Evolutionary conservation across 2,888 invertebrate species (phyloP).

Genomic region (Amphimallon solstitiale): DNA sequence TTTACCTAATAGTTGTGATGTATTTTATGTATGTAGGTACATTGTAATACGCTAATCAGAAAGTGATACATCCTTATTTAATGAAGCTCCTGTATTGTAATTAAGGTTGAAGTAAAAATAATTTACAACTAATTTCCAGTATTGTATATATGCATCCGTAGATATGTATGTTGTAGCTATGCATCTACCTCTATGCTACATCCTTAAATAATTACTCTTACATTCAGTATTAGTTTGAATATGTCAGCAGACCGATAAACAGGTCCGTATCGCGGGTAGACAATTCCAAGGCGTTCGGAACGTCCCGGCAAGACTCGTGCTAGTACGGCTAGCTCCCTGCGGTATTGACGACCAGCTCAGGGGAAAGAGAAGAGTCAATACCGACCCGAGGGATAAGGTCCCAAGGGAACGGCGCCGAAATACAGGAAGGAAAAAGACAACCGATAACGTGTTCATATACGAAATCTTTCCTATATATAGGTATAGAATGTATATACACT

Average conservation of each 20-base stretch:
- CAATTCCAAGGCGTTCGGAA: slow-evolving; percentile 54
- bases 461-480: slow-evolving; percentile 33
- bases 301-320: slow-evolving; percentile 56
- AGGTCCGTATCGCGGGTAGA: slow-evolving; percentile 57
- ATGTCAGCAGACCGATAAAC: slow-evolving; percentile 55
- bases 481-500: slow-evolving; percentile 6
- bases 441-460: slow-evolving; percentile 51
- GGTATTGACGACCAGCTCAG: slow-evolving; percentile 67
- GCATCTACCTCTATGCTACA: no score
- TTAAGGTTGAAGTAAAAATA: no score
- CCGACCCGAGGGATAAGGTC: slow-evolving; percentile 63
- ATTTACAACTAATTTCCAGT: no score
- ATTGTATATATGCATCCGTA: no score
- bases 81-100: no score
- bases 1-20: no score
- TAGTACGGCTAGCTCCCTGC: slow-evolving; percentile 63
- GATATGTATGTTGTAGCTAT: no score
- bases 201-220: slow-evolving; percentile 23
- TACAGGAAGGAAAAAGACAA: slow-evolving; percentile 47
- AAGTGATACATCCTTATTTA: no score
- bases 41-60: no score
- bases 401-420: slow-evolving; percentile 60
- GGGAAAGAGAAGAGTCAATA: slow-evolving; percentile 68
- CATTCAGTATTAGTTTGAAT: slow-evolving; percentile 35
- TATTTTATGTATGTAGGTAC: no score